A percentile compares a stretch with the other conserved stretches of the same genome.
Conservation (phyloP, 2,888 invertebrate species). For the Theretra japonica region DNA sequence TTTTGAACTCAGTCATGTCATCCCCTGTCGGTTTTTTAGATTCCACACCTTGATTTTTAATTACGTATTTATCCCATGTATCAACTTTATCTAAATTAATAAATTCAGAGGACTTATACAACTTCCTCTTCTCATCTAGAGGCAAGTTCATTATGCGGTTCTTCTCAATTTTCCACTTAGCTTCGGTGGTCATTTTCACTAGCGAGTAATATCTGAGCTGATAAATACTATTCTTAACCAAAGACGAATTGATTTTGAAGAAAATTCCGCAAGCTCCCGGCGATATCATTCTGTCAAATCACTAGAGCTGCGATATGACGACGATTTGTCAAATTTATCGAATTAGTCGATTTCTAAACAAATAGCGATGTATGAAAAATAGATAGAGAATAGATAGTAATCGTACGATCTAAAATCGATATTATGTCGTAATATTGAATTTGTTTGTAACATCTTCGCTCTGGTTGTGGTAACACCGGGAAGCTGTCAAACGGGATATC, state of each 20-base stretch:
- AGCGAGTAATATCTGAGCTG: slow-evolving; percentile 48
- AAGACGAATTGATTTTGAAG: slow-evolving; percentile 40
- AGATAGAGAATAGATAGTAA: neutral
- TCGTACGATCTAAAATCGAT: neutral
- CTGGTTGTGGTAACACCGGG: slow-evolving; percentile 33
- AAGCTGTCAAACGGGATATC: slow-evolving; percentile 62
- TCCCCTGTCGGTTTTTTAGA: slow-evolving; percentile 67
- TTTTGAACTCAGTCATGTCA: slow-evolving; percentile 65
- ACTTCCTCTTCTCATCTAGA: slow-evolving; percentile 80
- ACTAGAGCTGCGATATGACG: slow-evolving; percentile 5
- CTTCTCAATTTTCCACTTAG: slow-evolving; percentile 80
- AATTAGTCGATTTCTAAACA: neutral
- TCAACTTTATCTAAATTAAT: slow-evolving; percentile 75
- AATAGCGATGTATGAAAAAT: neutral
- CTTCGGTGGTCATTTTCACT: slow-evolving; percentile 67
- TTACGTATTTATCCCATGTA: slow-evolving; percentile 84
- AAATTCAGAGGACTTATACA: slow-evolving; percentile 72
- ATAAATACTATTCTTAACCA: slow-evolving; percentile 29
- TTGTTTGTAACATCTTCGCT: slow-evolving; percentile 27
- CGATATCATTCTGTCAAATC: slow-evolving; percentile 40
- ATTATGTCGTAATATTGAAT: neutral
- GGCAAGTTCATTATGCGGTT: slow-evolving; percentile 80
- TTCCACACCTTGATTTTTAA: slow-evolving; percentile 63
- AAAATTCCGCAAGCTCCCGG: slow-evolving; percentile 40
- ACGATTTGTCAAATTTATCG: slow-evolving; percentile 9